Evolutionary conservation across 2,888 invertebrate genomes (phyloP), one percentile per base, ranked within the genome.

Genomic region (Scaptomyza polygonia): DNA sequence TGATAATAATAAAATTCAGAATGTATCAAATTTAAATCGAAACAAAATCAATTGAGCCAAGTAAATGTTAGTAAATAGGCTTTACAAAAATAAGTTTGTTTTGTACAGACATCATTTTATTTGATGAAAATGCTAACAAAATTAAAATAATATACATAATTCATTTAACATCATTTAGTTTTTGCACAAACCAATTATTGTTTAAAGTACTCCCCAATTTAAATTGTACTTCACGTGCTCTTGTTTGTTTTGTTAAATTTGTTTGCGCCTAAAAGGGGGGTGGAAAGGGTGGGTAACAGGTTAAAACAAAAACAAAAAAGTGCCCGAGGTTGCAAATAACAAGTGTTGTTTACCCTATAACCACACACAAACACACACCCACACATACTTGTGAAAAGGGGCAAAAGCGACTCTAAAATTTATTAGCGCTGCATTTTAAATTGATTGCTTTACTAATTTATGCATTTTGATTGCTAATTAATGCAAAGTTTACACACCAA

Each of bases 401-500:
- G 52, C 21, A 36, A 57, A 42, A 36, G 40, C 56, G 55, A 52
- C 56, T 74, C 64, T 61, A 66, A 66, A 77, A 86, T 83, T 70
- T 73, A 79, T 83, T 62, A 69, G 66, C 42, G 64, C 59, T 71
- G 72, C 74, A 84, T 84, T 77, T 75, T 68, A 70, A 80, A 84
- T 84, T 70, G 64, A 80, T 84, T 84, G 51, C 67, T 29, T 68
- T 61, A 62, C 72, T 78, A 80, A 82, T 82, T 86, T 77, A 84
- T 86, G 78, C 72, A 72, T 77, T 82, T 86, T 70, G 84, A 86
- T 84, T 77, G 87, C 81, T 67, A 81, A 82, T 86, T 86, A 84
- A 86, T 84, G 81, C 78, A 77, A 75, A 64, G 75, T 67, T 55
- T 66, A 67, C 67, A 69, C 48, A 65, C 54, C 34, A 53, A 54